Evolutionary conservation across 2,888 invertebrate genomes (phyloP), one percentile per base, ranked within the genome.

Genomic region (Mechanitis messenoides): DNA sequence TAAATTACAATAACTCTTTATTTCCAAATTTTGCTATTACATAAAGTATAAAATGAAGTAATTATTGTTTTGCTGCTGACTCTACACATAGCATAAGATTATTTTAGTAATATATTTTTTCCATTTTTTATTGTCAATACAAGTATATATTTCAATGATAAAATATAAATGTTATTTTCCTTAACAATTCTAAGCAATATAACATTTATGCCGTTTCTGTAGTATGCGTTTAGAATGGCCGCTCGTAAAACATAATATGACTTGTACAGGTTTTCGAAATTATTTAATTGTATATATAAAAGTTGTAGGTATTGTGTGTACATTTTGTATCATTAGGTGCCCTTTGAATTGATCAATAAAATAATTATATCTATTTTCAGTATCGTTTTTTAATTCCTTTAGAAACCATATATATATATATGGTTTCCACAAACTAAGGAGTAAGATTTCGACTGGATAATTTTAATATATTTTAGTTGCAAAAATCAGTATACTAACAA

Each of bases 341-440:
- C 64, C 70, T 77, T 75, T 79, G 78, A 77, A 78, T 76, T 81
- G 82, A 68, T 85, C 84, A 87, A 85, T 87, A 87, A 87, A 87
- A 80, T 87, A 86, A 86, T 79, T 82, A 78, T 80, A 84, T 80
- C 83, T 87, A 87, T 87, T 87, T 87, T 87, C 84, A 83, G 74
- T 69, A 64, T 71, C 56, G 46, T 12, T 62, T 59, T 62, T 66
- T 66, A 55, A 46, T 58, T 12, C 20, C 50, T 53, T 3, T 45
- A 35, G 1, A 6, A 31, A 2, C n/a, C 7, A 28, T 6, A 50
- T 11, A 50, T 11, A 42, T 9, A 9, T 9, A 38, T 38, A 38
- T 7, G 7, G 7, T 2, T 38, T 38, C 4, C 2, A 38, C 7
- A 38, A 1, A 42, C 42, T 9, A 9, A 42, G 9, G 42, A 42